Base-by-base conservation (phyloP, 2,797 vertebrate species). In the Rhynchotus rufescens region DNA sequence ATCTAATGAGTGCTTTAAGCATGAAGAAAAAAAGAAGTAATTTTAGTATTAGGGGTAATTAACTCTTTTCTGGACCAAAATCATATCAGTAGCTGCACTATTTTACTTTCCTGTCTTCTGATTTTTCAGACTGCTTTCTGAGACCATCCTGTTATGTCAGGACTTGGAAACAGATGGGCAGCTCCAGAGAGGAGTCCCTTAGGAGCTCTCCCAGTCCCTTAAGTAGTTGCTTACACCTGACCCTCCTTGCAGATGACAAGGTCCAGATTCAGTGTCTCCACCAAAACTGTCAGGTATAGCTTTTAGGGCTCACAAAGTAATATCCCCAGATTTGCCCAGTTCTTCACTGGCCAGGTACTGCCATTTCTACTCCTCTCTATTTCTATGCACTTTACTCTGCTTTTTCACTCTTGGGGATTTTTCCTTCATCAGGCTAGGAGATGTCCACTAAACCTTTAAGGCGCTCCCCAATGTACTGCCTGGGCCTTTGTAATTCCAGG, bases 161-260 rank as follows among this genome's bases (percentile, higher is more conserved):
- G 94, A 91, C 69, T 86, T 90, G 62, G 60, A 93, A 94, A 90
- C 95, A 97, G 96, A 97, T 97, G 96, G 95, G 77, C 71, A 89
- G 84, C 72, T 84, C 64, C 69, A 5, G 4, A 83, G 76, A 81
- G 78, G 89, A 92, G 89, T 89, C 92, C 82, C 85, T 47, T 44
- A 64, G 56, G 92, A 95, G 16, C 5, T 75, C 38, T 64, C 45
- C 19, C 23, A 17, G 83, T 95, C 95, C 90, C 93, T 71, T 69
- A 92, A 89, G 92, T 94, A 94, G 75, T 79, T 93, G 57, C 80
- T 97, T 93, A 89, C 94, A 95, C 60, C 90, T 96, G 83, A 95
- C 52, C 92, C 78, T 52, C 78, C 52, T 80, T 84, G 89, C 86
- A 97, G 92, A 95, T 82, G 91, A 80, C 67, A 80, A 49, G 36